phyloP scores from a whole-genome alignment of 37 sponge, comb jelly and placozoan species.

The Ephydatia muelleri region DNA sequence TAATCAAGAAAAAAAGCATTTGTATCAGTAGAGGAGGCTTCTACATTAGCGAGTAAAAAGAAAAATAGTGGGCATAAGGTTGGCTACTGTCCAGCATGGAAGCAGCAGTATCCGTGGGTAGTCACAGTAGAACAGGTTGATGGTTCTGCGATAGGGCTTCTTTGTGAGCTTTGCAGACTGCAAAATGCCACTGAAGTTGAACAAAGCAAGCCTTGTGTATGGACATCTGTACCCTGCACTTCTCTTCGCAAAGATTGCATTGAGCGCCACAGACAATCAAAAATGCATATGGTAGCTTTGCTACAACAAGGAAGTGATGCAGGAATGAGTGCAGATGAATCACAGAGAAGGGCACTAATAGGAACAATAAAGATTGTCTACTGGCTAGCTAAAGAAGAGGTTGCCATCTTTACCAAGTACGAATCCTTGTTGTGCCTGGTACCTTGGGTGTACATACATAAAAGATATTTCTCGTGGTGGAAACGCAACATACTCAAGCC shows the following conservation, averaged over 20 bases:
- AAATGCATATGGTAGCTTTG: slow-evolving; percentile 33
- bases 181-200: neutral
- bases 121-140: neutral
- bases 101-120: neutral
- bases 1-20: neutral
- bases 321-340: neutral
- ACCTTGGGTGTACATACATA: slow-evolving; percentile 37
- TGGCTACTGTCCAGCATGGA: neutral
- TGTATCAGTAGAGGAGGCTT: neutral
- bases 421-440: slow-evolving; percentile 30
- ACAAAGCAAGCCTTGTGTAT: slow-evolving; percentile 20
- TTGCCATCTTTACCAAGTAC: slow-evolving; percentile 43
- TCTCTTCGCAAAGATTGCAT: slow-evolving; percentile 16
- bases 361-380: slow-evolving; percentile 41
- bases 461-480: slow-evolving; percentile 13
- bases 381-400: slow-evolving; percentile 58
- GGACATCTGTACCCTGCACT: slow-evolving; percentile 33
- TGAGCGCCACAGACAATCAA: slow-evolving; percentile 34
- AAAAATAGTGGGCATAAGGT: neutral
- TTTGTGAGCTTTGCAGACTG: neutral
- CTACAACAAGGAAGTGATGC: neutral
- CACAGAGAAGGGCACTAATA: neutral
- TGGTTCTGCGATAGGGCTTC: neutral
- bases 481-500: slow-evolving; percentile 27
- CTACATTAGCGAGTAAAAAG: neutral